Base-by-base conservation (phyloP, 2,113 vertebrate species). In the Anas platyrhynchos region DNA sequence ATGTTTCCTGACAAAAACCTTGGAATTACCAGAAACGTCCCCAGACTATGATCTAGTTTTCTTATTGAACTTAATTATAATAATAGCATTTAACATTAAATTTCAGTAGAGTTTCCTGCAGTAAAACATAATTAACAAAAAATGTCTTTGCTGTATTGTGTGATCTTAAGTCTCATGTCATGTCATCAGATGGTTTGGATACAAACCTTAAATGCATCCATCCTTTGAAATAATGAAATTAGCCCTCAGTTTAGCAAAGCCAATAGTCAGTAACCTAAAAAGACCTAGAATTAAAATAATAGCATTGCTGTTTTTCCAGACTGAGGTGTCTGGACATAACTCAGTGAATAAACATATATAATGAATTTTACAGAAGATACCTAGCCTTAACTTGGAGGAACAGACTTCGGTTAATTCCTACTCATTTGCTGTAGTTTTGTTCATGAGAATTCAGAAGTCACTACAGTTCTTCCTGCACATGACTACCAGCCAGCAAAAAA, bases 381-480 rank as follows among this genome's bases (percentile, higher is more conserved):
- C 38, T 46, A 84, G 22, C 11, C 69, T 88, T 50, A 68, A 75
- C 67, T 83, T 26, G 86, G 67, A 94, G 55, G 20, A 85, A 58
- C 13, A 89, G 41, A 31, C 26, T 75, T 65, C 79, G 54, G 34
- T 84, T 62, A 88, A 82, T 83, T 92, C 52, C 69, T 65, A 41
- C 29, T 54, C 17, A 48, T 82, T 46, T 54, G 25, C 75, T 80
- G 46, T 43, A 83, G 52, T 77, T 91, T 76, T 88, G 41, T 62
- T 94, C 59, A 63, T 86, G 38, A 88, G 77, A 88, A 86, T 82
- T 75, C 54, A 71, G n/a, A 86, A 75, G 20, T 78, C 21, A 3
- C 31, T 88, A 27, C 56, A 86, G 61, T 56, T 91, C 85, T 85
- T 95, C 79, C 87, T 85, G 85, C 65, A 91, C 16, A 62, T 6